Percentiles rank a stretch among this genome's conserved stretches.
Evolutionary conservation across 2,888 invertebrate species (phyloP).

Genomic region (Leucoptera coffeella): DNA sequence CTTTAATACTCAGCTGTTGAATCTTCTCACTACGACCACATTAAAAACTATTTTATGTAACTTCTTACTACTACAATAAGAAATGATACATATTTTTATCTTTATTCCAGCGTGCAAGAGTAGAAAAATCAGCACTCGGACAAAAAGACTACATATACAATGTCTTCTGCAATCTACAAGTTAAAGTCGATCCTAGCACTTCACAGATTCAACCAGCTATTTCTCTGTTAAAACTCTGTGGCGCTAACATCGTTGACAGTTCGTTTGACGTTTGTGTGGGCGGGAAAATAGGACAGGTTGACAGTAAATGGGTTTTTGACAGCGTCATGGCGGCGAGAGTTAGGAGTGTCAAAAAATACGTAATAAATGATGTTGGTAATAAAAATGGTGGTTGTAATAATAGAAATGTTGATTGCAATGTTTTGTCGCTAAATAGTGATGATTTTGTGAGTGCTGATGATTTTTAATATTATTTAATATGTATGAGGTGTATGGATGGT

Average conservation of each 20-base stretch:
- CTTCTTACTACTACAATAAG: no score
- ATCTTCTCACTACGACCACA: no score
- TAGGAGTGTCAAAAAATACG: constrained; percentile 21
- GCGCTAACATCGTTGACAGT: constrained; percentile 13
- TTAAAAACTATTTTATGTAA: no score
- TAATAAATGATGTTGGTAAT: not conserved
- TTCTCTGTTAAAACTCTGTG: constrained; percentile 22
- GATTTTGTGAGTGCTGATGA: no score
- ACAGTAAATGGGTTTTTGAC: constrained; percentile 36
- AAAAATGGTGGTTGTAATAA: no score
- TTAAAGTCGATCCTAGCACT: constrained; percentile 13
- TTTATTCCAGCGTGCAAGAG: constrained; percentile 29
- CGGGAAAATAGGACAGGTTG: constrained; percentile 13
- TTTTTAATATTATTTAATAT: no score
- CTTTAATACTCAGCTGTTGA: no score
- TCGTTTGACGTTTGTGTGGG: constrained; percentile 19
- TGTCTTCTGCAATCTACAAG: constrained; percentile 24
- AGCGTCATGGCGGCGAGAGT: constrained; percentile 26
- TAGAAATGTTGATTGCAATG: no score
- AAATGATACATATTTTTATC: no score
- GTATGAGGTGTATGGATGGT: no score
- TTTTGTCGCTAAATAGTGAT: no score
- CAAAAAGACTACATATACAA: constrained; percentile 27
- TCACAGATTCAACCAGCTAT: constrained; percentile 18
- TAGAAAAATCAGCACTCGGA: constrained; percentile 23